Evolutionary conservation across 2,797 vertebrate species (phyloP), one percentile per base, ranked within the genome.

Genomic region (Sebastes hubbsi): DNA sequence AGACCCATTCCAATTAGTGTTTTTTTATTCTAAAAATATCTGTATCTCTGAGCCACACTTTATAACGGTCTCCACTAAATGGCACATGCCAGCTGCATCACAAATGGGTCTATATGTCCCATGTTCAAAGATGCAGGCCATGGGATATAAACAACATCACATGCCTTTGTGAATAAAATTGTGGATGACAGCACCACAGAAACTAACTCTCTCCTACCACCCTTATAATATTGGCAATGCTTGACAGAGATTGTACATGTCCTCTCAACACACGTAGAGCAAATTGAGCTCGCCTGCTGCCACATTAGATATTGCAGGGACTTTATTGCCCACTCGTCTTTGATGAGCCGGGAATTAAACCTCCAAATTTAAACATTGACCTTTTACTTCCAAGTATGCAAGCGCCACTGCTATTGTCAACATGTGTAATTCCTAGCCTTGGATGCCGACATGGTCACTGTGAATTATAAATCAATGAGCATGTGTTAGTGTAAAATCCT

Each of bases 381-480:
- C 94, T 95, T 95, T 95, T 95, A 89, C 82, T 88, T 94, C 60
- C 27, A 81, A 75, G 84, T 78, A 76, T 88, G 82, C 81, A 83
- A 88, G 84, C 55, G 59, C 59, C 78, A 69, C 83, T 76, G 83
- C 83, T 77, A 75, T 93, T 93, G 92, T 94, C 87, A 90, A 92
- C 91, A 91, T 89, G 83, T 92, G 90, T 94, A 94, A 95, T 91
- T 92, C 92, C 77, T 72, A 60, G 78, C 76, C 85, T 87, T 82
- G 87, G 82, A 89, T 90, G 86, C 74, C 77, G 49, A 65, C 72
- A 27, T 58, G 72, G 75, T 88, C 27, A 46, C 78, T 82, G 77
- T 85, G 91, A 92, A 94, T 95, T 92, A 91, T 91, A 92, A 95
- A 95, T 94, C 91, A 94, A 92, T 91, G 88, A 93, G 82, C 89